Evolutionary conservation across 2,888 invertebrate species (phyloP).

Genomic region (Horisme vitalbata): DNA sequence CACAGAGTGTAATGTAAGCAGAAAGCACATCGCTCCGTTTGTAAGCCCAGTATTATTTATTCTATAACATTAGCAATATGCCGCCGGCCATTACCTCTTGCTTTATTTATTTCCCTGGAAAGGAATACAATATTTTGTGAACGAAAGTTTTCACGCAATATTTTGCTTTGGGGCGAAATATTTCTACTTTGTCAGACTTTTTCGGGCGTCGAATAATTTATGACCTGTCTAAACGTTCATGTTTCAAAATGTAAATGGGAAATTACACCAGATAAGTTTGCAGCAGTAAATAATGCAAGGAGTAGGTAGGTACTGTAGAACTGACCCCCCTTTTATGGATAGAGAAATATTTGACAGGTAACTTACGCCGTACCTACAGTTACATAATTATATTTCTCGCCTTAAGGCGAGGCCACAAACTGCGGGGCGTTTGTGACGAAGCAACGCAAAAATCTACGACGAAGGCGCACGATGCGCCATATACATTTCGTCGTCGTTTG

Average conservation of each 20-base stretch:
- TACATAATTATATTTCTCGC: no score
- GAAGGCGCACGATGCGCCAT: no score
- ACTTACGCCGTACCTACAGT: no score
- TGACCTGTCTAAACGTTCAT: constrained; percentile 6
- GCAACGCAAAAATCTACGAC: no score
- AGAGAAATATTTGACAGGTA: no score
- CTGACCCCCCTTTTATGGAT: no score
- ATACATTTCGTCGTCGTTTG: no score
- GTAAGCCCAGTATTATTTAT: no score
- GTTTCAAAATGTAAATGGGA: constrained; percentile 5
- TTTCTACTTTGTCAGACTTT: not conserved
- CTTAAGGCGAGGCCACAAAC: no score
- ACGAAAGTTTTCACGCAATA: not conserved
- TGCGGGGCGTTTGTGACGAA: no score
- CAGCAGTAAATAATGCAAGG: not conserved
- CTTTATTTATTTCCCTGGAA: constrained; percentile 14
- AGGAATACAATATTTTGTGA: not conserved
- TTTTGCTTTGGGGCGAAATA: not conserved
- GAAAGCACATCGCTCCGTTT: constrained; percentile 2
- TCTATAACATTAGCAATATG: not conserved
- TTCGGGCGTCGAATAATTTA: not conserved
- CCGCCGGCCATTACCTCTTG: constrained; percentile 5
- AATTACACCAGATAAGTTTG: not conserved
- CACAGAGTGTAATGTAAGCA: constrained; percentile 22
- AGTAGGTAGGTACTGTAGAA: no score